phyloP scores from a whole-genome alignment of 1,140 invertebrate genomes.

The Drosophila bocqueti region DNA sequence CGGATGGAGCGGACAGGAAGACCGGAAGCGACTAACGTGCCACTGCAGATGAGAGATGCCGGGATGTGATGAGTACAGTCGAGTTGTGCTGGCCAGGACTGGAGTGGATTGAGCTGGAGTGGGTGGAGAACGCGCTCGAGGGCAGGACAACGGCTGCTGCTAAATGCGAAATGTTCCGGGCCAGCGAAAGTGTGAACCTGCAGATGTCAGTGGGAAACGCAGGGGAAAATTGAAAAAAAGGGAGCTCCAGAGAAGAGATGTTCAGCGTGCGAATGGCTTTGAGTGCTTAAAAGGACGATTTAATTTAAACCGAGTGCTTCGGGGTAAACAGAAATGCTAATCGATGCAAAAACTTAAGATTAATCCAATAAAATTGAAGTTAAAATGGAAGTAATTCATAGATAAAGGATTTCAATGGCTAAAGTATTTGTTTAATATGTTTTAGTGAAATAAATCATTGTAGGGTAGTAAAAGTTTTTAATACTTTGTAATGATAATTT shows the following conservation, averaged over 20 bases:
- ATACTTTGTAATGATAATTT: too few species aligned
- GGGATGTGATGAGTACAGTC: slow-evolving; percentile 30
- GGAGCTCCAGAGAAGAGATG: slow-evolving; percentile 4
- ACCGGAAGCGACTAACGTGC: slow-evolving; percentile 73
- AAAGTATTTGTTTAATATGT: neutral
- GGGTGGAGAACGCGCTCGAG: slow-evolving; percentile 28
- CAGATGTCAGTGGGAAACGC: slow-evolving; percentile 51
- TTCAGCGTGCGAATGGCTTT: slow-evolving; percentile 11
- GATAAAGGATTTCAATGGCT: too few species aligned
- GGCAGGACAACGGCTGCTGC: slow-evolving; percentile 57
- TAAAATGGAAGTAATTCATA: neutral
- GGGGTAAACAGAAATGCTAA: neutral
- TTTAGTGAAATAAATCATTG: too few species aligned
- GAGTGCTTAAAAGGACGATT: slow-evolving; percentile 22
- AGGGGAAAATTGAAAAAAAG: slow-evolving; percentile 14
- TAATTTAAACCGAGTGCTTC: slow-evolving; percentile 9
- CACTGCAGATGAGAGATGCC: slow-evolving; percentile 41
- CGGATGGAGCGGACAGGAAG: slow-evolving; percentile 30
- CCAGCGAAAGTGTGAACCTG: slow-evolving; percentile 54
- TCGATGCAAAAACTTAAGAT: neutral
- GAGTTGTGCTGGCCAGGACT: slow-evolving; percentile 16
- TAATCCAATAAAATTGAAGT: neutral
- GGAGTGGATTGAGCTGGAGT: slow-evolving; percentile 1
- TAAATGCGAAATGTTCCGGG: slow-evolving; percentile 57
- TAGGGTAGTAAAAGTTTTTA: too few species aligned